Evolutionary conservation across 2,888 invertebrate genomes (phyloP), one percentile per base, ranked within the genome.

Genomic region (Cerastis rubricosa): DNA sequence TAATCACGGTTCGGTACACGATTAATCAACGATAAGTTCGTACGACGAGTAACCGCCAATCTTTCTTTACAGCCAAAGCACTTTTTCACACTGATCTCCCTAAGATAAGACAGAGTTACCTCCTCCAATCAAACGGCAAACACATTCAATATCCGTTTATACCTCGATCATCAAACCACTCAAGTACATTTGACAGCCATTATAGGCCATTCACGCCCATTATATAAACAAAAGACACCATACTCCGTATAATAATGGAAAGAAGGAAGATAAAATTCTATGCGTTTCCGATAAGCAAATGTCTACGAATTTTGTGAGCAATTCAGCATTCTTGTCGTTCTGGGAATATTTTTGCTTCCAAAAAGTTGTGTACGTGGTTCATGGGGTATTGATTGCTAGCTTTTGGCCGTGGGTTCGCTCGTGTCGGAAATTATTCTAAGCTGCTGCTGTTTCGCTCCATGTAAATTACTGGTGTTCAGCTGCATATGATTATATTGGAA

Each of bases 241-340:
- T 74, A 74, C 59, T 66, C 29, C 29, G 14, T 35, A 14, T 65
- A 45, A 74, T 67, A 79, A 74, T 61, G 66, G 69, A 29, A 11
- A 45, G 43, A 74, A 75, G 40, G 61, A n/a, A 68, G 66, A 87
- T 86, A 85, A 84, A 78, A 86, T 82, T 86, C 61, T 83, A 87
- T 85, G 87, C 35, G 78, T 87, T 86, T 85, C 83, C 83, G 78
- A 83, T 87, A 87, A 77, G 77, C 78, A 76, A 82, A 76, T 70
- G 85, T 70, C 71, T 61, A 71, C 64, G 71, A 78, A 68, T 74
- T 65, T 85, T 71, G 51, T 45, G 59, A 74, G 49, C 71, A 65
- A 63, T 77, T 78, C 78, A 64, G 75, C 81, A 69, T 65, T 76
- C 74, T 81, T 74, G 73, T 49, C 63, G 47, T 61, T 77, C 40